Base-by-base conservation (phyloP, 1,140 invertebrate species). In the Matsumurasca onukii region DNA sequence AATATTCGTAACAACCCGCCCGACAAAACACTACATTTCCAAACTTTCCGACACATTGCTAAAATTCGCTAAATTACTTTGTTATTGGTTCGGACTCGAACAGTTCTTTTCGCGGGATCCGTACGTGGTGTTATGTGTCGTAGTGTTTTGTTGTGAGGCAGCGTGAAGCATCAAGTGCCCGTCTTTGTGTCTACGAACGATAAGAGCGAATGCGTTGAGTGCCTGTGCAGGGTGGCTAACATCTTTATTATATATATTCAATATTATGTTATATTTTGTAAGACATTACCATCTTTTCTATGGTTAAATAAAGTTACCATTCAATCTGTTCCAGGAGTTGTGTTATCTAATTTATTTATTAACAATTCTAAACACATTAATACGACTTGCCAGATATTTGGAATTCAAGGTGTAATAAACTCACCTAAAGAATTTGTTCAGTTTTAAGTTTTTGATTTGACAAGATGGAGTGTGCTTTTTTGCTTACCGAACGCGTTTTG, bases 271-370 rank as follows among this genome's bases (percentile, higher is more conserved):
- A 30, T 66, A 62, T 69, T 57, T 66, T 59, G 34, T 57, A 49
- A 65, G 24, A 69, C 52, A 31, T n/a, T 71, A 66, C 68, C 63
- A 62, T 69, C 45, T 72, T 74, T 72, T 74, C 66, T 70, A 71
- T 72, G 66, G 68, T 71, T 71, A 74, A 74, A 72, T 72, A 74
- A 74, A 70, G 68, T 66, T 71, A 71, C 70, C 67, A 71, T 69
- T 71, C 55, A 57, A 71, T 66, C 64, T 63, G 27, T 63, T 29
- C 59, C 31, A 12, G 27, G n/a, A 63, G 12, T 31, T 31, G 31
- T 13, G 59, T 63, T 63, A 31, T 25, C 31, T 9, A 31, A 30
- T 31, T 63, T 63, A 20, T 63, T 63, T 63, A 31, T 31, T 63
- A 63, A 63, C 59, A 31, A 20, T 20, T 63, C 29, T 31, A 63